A percentile compares a stretch with the other conserved stretches of the same genome.
phyloP scores from a whole-genome alignment of 2,797 vertebrate genomes.

The Acestrorhynchus altus region DNA sequence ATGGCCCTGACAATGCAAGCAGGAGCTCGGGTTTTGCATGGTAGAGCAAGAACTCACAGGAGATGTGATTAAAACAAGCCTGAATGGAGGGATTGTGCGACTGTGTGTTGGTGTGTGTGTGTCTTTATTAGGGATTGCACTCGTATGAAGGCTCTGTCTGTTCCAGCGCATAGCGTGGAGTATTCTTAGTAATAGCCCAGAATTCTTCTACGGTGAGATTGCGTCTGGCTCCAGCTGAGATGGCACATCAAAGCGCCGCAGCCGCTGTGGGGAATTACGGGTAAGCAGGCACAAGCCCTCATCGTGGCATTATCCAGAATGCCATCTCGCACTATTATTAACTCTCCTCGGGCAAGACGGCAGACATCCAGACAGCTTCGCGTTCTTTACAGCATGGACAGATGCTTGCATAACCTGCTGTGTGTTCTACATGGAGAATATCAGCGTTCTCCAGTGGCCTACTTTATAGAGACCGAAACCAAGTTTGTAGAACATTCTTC shows the following conservation, averaged over 20 bases:
- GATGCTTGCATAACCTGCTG: background rate
- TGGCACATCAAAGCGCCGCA: conserved; percentile 36
- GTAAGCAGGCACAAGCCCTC: conserved; percentile 30
- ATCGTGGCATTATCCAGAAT: conserved; percentile 29
- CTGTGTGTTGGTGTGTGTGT: conserved; percentile 2
- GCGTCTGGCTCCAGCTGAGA: conserved; percentile 39
- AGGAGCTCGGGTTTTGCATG: background rate
- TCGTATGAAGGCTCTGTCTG: background rate
- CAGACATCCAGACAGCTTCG: conserved; percentile 17
- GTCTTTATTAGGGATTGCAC: conserved; percentile 35
- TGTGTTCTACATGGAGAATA: background rate
- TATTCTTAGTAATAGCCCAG: conserved; percentile 35
- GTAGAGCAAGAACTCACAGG: conserved; percentile 8
- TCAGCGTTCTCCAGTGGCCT: background rate
- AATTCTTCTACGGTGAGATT: conserved; percentile 30
- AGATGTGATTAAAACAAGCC: conserved; percentile 28
- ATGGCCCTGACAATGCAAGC: background rate
- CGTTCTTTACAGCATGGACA: background rate
- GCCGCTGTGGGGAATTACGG: conserved; percentile 34
- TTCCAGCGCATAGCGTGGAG: conserved; percentile 9
- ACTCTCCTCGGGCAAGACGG: conserved; percentile 31
- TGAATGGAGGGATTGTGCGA: conserved; percentile 12
- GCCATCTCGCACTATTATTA: conserved; percentile 44
- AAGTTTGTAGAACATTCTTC: background rate
- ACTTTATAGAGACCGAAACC: background rate